A percentile compares a stretch with the other conserved stretches of the same genome.
These are phyloP conservation scores for Elgaria multicarinata DNA, from an alignment of 2,113 vertebrate genomes.

Conservation along the genomic window DNA sequence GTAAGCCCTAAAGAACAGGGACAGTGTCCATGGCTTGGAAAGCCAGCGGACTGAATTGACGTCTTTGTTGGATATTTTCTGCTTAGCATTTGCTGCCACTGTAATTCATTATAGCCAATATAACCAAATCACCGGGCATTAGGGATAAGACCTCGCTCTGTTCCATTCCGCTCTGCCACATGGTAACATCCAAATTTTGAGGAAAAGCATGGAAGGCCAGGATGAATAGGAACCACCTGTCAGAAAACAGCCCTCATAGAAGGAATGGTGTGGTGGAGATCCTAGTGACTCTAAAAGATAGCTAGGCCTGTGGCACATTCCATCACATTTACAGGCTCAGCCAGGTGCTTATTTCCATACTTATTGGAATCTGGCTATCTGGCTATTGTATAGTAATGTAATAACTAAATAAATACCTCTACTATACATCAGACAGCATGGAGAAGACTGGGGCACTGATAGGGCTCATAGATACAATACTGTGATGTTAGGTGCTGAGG, in stretches of 20 bases:
- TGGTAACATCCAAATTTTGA: neutral
- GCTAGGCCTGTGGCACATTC: neutral
- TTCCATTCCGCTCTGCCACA: neutral
- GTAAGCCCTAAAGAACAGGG: neutral
- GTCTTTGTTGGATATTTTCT: conserved; percentile 2
- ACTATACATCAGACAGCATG: neutral
- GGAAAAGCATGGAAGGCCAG: neutral
- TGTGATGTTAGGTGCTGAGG: neutral
- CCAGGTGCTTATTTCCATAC: neutral
- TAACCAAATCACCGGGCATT: neutral
- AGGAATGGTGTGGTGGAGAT: neutral
- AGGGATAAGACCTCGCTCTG: neutral
- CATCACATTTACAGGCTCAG: neutral
- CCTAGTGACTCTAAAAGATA: neutral
- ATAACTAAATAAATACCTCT: too few relatives aligned
- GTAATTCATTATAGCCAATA: neutral
- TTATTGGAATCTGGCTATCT: too few relatives aligned
- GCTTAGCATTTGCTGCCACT: neutral
- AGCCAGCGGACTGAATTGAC: neutral
- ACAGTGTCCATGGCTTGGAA: neutral
- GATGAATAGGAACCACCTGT: too few relatives aligned
- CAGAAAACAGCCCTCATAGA: neutral
- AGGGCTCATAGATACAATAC: neutral
- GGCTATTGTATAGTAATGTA: too few relatives aligned
- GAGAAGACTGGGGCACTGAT: too few relatives aligned